Evolutionary conservation across 37 sponge, comb jelly and placozoan species (phyloP).

Genomic region (Oopsacas minuta): DNA sequence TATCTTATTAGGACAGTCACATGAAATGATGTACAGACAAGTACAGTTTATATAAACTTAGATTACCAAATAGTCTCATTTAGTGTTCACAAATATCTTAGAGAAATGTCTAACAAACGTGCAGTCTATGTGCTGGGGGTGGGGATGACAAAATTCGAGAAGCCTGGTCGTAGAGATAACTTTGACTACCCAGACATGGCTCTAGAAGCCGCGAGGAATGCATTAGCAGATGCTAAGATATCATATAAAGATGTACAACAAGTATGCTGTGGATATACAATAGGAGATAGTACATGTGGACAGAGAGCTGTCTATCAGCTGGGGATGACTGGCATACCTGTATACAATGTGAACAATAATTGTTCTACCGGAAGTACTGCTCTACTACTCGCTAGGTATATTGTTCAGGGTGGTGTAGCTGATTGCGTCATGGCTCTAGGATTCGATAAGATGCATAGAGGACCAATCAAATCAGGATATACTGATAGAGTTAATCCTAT

Average conservation of each 20-base stretch:
- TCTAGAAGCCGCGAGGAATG: conserved; percentile 62
- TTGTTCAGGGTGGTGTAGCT: conserved; percentile 57
- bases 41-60: too few species aligned
- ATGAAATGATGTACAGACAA: too few species aligned
- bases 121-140: conserved; percentile 82
- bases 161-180: conserved; percentile 68
- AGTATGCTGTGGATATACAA: conserved; percentile 51
- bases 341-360: conserved; percentile 83
- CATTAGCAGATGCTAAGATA: conserved; percentile 45
- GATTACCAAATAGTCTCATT: neutral
- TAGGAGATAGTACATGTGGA: conserved; percentile 71
- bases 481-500: conserved; percentile 63
- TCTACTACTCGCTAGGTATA: conserved; percentile 65
- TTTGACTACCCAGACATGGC: conserved; percentile 92
- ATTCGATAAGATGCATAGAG: conserved; percentile 87
- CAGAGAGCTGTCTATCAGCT: conserved; percentile 76
- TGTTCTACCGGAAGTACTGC: conserved; percentile 84
- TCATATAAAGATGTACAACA: conserved; percentile 42
- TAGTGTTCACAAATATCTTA: neutral
- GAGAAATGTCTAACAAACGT: conserved; percentile 14
- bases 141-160: conserved; percentile 95
- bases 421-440: conserved; percentile 80
- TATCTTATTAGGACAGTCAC: neutral
- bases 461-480: conserved; percentile 39
- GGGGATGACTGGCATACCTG: conserved; percentile 76